Evolutionary conservation across 2,113 vertebrate genomes (phyloP).

Genomic region (Labrus mixtus): DNA sequence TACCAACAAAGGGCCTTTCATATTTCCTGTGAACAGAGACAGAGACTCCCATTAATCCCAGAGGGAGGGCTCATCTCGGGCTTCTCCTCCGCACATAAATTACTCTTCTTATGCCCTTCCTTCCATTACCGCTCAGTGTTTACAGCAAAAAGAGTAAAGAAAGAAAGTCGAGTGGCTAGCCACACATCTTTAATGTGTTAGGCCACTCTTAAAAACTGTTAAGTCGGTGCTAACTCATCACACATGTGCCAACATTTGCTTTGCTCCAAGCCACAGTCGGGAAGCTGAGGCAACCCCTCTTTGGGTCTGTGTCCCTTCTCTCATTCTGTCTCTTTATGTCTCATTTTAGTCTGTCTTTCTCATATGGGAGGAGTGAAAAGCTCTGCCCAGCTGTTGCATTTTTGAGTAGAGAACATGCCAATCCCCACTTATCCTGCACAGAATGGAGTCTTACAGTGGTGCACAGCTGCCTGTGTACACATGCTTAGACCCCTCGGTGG

Average conservation of each 20-base stretch:
- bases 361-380: conserved; percentile 61
- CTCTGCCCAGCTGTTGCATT: conserved; percentile 77
- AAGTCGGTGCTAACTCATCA: conserved; percentile 77
- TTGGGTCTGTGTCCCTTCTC: conserved; percentile 13
- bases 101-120: conserved; percentile 76
- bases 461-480: conserved; percentile 70
- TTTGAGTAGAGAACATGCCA: conserved; percentile 77
- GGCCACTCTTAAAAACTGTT: conserved; percentile 73
- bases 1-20: conserved; percentile 84
- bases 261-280: conserved; percentile 64
- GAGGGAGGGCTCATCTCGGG: conserved; percentile 76
- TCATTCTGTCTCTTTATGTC: conserved; percentile 30
- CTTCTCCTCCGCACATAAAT: conserved; percentile 81
- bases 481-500: conserved; percentile 66
- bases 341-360: conserved; percentile 48
- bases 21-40: conserved; percentile 83
- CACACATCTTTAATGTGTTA: conserved; percentile 81
- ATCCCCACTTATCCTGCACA: conserved; percentile 69
- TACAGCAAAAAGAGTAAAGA: conserved; percentile 62
- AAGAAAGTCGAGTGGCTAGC: conserved; percentile 64
- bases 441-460: conserved; percentile 69
- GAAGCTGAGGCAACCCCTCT: conserved; percentile 51
- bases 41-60: conserved; percentile 81
- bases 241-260: conserved; percentile 83
- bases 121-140: conserved; percentile 75